phyloP scores from a whole-genome alignment of 2,113 vertebrate genomes.

The Calyptomena viridis region DNA sequence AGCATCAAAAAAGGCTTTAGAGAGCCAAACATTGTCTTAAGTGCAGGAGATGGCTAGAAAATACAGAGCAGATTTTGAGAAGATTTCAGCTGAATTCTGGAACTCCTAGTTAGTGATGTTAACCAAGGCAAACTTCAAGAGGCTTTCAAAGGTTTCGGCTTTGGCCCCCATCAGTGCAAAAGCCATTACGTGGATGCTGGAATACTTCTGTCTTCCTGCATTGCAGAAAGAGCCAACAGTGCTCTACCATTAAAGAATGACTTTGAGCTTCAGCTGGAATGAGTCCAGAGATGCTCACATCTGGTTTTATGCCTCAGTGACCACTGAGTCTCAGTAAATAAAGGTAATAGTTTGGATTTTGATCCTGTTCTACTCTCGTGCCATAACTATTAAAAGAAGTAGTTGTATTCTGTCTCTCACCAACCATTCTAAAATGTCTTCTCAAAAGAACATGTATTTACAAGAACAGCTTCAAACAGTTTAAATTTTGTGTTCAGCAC shows the following conservation, averaged over 20 bases:
- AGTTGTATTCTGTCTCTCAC: background rate
- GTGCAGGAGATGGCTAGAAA: background rate
- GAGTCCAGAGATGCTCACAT: background rate
- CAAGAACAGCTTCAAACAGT: background rate
- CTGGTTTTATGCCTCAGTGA: background rate
- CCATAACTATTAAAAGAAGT: background rate
- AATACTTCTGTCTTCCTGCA: background rate
- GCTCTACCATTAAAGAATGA: background rate
- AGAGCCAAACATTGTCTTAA: background rate
- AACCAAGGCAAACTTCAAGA: background rate
- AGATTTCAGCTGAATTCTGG: background rate
- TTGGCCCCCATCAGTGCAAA: background rate
- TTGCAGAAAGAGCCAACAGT: background rate
- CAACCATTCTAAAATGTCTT: background rate
- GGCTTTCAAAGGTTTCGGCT: background rate
- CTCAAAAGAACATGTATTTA: background rate
- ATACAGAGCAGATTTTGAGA: background rate
- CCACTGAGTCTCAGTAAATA: background rate
- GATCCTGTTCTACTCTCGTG: background rate
- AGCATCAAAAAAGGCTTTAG: background rate
- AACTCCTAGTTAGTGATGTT: background rate
- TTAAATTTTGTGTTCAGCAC: background rate
- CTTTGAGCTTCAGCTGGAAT: background rate
- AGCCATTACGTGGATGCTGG: background rate
- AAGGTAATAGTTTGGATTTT: background rate